phyloP scores from a whole-genome alignment of 2,888 invertebrate species.

The Leistus spinibarbis region DNA sequence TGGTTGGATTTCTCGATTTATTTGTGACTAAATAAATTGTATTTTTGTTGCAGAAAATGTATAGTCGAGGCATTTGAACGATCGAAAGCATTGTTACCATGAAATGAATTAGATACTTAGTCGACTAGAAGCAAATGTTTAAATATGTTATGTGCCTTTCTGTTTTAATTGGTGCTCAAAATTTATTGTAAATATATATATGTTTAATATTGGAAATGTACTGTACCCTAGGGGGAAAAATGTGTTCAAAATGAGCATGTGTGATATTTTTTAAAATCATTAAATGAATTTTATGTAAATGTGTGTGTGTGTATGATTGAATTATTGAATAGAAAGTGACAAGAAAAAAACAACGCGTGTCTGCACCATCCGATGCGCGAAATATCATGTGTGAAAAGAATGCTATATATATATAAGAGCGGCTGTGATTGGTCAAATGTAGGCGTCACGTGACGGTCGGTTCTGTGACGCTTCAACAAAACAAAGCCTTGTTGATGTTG shows the following conservation, averaged over 20 bases:
- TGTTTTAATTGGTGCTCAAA: slow-evolving; percentile 1
- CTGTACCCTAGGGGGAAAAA: slow-evolving; percentile 8
- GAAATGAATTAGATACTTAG: background rate
- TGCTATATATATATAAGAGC: background rate
- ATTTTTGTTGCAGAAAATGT: slow-evolving; percentile 65
- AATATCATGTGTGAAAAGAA: background rate
- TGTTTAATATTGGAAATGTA: background rate
- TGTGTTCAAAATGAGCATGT: slow-evolving; percentile 27
- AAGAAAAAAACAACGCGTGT: background rate
- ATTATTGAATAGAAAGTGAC: background rate
- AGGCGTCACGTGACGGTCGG: slow-evolving; percentile 26
- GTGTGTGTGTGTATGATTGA: background rate
- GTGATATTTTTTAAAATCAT: slow-evolving; percentile 34
- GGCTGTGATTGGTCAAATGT: slow-evolving; percentile 1
- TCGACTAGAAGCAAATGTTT: background rate
- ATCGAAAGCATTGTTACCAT: slow-evolving; percentile 59
- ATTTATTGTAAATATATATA: slow-evolving; percentile 1
- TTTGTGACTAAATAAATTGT: slow-evolving; percentile 20
- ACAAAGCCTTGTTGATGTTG: slow-evolving; percentile 25
- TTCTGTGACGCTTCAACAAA: slow-evolving; percentile 31
- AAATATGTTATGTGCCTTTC: background rate
- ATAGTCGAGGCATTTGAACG: slow-evolving; percentile 78
- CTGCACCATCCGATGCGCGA: background rate
- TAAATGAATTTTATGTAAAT: slow-evolving; percentile 25
- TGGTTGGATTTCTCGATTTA: no score